Evolutionary conservation across 2,113 vertebrate genomes (phyloP).

Genomic region (Dromaius novaehollandiae): DNA sequence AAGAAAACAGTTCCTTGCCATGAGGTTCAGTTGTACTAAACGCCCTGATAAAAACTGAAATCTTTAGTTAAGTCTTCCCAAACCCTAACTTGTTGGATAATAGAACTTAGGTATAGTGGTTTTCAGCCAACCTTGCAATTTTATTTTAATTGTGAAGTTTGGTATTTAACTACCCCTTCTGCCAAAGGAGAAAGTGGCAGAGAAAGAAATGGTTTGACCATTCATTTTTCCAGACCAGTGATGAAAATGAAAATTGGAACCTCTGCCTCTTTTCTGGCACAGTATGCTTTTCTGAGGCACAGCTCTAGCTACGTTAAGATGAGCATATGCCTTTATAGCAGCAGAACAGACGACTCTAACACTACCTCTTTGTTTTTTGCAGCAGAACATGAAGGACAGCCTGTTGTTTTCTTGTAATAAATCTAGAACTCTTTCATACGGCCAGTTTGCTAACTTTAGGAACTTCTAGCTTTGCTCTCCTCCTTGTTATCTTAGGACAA

Average conservation of each 20-base stretch:
- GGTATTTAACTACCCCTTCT: background rate
- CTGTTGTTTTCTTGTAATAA: background rate
- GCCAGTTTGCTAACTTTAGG: background rate
- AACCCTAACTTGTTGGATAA: background rate
- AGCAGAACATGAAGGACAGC: background rate
- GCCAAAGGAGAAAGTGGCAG: background rate
- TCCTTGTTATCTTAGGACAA: background rate
- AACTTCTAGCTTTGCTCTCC: background rate
- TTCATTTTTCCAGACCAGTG: background rate
- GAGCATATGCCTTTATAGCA: background rate
- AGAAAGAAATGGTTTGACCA: background rate
- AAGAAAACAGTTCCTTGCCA: background rate
- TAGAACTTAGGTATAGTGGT: background rate
- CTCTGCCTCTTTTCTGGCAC: background rate
- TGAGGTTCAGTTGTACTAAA: background rate
- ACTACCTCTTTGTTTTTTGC: background rate
- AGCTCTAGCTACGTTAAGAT: background rate
- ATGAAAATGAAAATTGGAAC: background rate
- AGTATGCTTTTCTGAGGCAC: background rate
- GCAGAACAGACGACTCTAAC: background rate
- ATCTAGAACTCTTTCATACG: background rate
- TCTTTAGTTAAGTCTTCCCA: background rate
- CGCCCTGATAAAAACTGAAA: background rate
- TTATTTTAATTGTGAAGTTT: background rate
- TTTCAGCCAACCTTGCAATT: background rate